phyloP scores from a whole-genome alignment of 2,113 vertebrate species.

The Danionella cerebrum region DNA sequence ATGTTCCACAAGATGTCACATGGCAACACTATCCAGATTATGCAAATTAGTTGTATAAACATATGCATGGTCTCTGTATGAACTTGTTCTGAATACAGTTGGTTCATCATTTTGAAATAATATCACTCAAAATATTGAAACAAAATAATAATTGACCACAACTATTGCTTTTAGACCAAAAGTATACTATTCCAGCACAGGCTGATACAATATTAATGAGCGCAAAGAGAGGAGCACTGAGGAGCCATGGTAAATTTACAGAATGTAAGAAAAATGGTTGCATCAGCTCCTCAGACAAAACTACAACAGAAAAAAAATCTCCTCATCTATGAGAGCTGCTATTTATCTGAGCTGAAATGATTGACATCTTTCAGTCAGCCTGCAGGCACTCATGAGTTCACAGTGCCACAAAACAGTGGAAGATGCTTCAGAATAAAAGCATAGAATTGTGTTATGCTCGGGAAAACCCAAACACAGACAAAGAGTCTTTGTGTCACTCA shows the following conservation, averaged over 20 bases:
- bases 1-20: too few species aligned
- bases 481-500: background rate
- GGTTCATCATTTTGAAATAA: too few species aligned
- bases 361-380: background rate
- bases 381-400: background rate
- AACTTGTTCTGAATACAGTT: too few species aligned
- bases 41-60: too few species aligned
- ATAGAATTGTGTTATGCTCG: background rate
- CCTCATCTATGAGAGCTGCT: background rate
- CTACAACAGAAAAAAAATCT: background rate
- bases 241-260: slow-evolving; percentile 11
- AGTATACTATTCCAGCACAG: background rate
- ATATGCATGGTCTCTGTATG: too few species aligned
- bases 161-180: too few species aligned
- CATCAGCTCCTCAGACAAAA: background rate
- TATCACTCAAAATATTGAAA: too few species aligned
- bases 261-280: slow-evolving; percentile 12
- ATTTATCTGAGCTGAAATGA: background rate
- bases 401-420: background rate
- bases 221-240: background rate
- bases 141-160: too few species aligned
- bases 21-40: too few species aligned
- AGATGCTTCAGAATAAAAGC: background rate
- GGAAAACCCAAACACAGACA: background rate
- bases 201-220: slow-evolving; percentile 17